Evolutionary conservation across 2,113 vertebrate genomes (phyloP).

Genomic region (Meleagris gallopavo): DNA sequence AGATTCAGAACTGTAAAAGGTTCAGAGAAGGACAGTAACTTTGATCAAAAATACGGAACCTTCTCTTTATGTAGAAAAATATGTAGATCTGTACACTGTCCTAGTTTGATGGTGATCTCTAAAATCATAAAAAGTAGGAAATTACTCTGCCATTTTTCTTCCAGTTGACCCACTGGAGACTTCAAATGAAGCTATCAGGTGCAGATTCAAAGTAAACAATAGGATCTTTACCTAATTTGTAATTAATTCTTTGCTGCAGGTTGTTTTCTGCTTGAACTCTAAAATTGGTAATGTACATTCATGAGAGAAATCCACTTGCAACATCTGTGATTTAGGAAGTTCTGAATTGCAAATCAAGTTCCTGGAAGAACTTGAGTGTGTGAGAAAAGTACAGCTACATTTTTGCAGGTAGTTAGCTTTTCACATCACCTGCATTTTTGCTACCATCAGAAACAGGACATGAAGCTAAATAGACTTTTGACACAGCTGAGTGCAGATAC

Average conservation of each 20-base stretch:
- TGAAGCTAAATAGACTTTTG: not conserved
- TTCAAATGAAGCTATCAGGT: not conserved
- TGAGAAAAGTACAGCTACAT: not conserved
- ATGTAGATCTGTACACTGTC: not conserved
- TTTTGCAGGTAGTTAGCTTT: not conserved
- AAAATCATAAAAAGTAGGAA: not conserved
- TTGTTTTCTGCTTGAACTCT: not conserved
- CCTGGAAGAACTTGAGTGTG: not conserved
- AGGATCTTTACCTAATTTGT: not conserved
- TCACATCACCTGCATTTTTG: not conserved
- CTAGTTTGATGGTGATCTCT: not conserved
- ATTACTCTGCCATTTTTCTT: not conserved
- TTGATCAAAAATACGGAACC: not conserved
- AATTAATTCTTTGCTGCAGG: not conserved
- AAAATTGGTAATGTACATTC: not conserved
- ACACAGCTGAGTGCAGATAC: not conserved
- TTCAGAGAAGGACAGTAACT: not conserved
- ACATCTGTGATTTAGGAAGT: not conserved
- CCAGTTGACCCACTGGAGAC: not conserved
- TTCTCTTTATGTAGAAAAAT: not conserved
- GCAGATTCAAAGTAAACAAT: not conserved
- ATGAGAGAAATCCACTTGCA: not conserved
- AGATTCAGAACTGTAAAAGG: not conserved
- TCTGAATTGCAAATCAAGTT: not conserved
- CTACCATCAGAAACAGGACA: not conserved